Evolutionary conservation across 1,140 invertebrate genomes (phyloP).

Genomic region (Lepidostoma basale): DNA sequence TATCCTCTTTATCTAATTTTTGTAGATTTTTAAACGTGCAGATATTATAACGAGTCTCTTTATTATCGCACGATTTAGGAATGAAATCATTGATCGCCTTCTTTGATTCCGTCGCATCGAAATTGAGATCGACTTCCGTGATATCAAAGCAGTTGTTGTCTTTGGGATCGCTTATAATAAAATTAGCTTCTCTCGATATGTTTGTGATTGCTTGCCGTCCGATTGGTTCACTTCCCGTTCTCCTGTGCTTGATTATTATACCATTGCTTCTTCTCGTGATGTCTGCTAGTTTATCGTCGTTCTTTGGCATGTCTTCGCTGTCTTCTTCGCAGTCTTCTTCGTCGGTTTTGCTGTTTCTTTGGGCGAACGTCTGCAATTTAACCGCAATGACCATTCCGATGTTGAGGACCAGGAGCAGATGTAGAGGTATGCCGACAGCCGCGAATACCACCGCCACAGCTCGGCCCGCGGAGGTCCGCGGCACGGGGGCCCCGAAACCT

Average conservation of each 20-base stretch:
- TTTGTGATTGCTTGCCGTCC: slow-evolving; percentile 42
- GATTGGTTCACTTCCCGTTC: slow-evolving; percentile 43
- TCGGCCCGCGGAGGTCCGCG: slow-evolving; percentile 63
- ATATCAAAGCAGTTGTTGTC: slow-evolving; percentile 41
- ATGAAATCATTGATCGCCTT: slow-evolving; percentile 2
- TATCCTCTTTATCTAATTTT: slow-evolving; percentile 37
- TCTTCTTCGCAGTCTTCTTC: slow-evolving; percentile 35
- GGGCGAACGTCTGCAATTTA: slow-evolving; percentile 57
- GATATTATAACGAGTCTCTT: slow-evolving; percentile 27
- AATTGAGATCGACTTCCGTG: slow-evolving; percentile 21
- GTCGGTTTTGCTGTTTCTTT: slow-evolving; percentile 47
- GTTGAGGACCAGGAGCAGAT: slow-evolving; percentile 68
- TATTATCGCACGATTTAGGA: background rate
- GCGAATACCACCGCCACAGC: slow-evolving; percentile 65
- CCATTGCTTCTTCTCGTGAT: slow-evolving; percentile 32
- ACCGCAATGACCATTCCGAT: slow-evolving; percentile 64
- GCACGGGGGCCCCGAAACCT: slow-evolving; percentile 70
- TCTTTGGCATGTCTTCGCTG: slow-evolving; percentile 20
- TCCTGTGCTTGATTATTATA: slow-evolving; percentile 31
- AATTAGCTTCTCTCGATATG: slow-evolving; percentile 35
- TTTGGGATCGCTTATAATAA: slow-evolving; percentile 29
- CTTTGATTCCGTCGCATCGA: background rate
- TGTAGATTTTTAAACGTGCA: slow-evolving; percentile 42
- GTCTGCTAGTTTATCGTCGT: slow-evolving; percentile 38
- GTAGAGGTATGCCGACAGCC: slow-evolving; percentile 65